These are phyloP conservation scores for Brienomyrus brachyistius DNA, from an alignment of 2,113 vertebrate species.

Conservation along the genomic window DNA sequence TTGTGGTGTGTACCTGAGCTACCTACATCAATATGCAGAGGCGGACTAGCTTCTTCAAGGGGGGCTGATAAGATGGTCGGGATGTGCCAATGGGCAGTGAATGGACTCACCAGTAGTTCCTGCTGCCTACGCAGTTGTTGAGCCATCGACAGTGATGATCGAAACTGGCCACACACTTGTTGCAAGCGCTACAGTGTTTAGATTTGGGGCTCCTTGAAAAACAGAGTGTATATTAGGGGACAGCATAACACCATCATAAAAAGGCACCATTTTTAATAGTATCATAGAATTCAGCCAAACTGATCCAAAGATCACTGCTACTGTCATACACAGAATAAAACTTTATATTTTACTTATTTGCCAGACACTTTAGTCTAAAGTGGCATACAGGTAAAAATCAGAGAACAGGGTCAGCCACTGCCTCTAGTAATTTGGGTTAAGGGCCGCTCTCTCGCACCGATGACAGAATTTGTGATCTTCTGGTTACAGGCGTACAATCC, in stretches of 20 bases:
- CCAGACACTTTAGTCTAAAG: not conserved
- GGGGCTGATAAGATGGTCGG: not conserved
- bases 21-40: not conserved
- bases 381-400: not conserved
- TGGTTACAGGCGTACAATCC: not conserved
- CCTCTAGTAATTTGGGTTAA: not conserved
- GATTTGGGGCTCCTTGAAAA: conserved; percentile 78
- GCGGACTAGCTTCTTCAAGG: not conserved
- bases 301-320: not conserved
- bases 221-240: conserved; percentile 1
- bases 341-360: not conserved
- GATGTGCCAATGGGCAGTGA: not conserved
- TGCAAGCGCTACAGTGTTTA: conserved; percentile 94
- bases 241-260: not conserved
- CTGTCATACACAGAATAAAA: not conserved
- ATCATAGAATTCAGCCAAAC: not conserved
- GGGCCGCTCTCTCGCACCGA: not conserved
- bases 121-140: conserved; percentile 95
- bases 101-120: conserved; percentile 81
- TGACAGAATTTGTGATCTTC: not conserved
- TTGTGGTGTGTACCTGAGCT: not conserved
- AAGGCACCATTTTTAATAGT: not conserved
- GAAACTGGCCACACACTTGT: conserved; percentile 91
- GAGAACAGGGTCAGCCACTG: not conserved
- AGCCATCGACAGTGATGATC: conserved; percentile 98